Evolutionary conservation across 2,888 invertebrate species (phyloP), one percentile per base, ranked within the genome.

Genomic region (Steinernema scapterisci): DNA sequence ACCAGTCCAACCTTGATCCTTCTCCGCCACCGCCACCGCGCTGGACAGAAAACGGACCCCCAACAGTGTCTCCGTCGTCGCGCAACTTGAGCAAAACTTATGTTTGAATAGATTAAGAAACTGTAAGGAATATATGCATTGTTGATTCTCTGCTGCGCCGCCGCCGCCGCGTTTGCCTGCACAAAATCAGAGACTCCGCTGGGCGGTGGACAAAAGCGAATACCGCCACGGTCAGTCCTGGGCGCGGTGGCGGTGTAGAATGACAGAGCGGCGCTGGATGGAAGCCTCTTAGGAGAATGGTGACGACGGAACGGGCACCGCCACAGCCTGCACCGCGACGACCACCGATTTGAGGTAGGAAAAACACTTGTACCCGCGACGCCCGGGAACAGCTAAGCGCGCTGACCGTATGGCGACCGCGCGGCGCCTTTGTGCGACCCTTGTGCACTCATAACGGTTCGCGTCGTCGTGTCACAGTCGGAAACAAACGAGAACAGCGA

Each of bases 51-150:
- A 38, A 38, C 5, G 25, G 25, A 25, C 54, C 23, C 54, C 21
- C 54, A 54, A 54, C 63, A 9, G 52, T 23, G 63, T 27, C 25
- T 21, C 54, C 54, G 54, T 21, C 25, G 54, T 6, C 21, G 19
- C 54, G 19, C 21, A 11, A 23, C 9, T n/a, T n/a, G 19, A 19
- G 13, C n/a, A 63, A 38, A 63, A 63, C 63, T 63, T 63, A 63
- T 63, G 63, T 63, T 63, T 38, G 63, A 63, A 63, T 63, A 38
- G 63, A 63, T 63, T 63, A 63, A 63, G 63, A 63, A 63, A 63
- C 31, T 38, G 63, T 16, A 48, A 48, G 63, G 63, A 63, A 63
- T 63, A 63, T n/a, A n/a, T n/a, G n/a, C n/a, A n/a, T 63, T 63
- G 27, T 27, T 48, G 48, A 63, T 27, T 31, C n/a, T n/a, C n/a